phyloP scores from a whole-genome alignment of 2,888 invertebrate genomes.

The Synanthedon tipuliformis region DNA sequence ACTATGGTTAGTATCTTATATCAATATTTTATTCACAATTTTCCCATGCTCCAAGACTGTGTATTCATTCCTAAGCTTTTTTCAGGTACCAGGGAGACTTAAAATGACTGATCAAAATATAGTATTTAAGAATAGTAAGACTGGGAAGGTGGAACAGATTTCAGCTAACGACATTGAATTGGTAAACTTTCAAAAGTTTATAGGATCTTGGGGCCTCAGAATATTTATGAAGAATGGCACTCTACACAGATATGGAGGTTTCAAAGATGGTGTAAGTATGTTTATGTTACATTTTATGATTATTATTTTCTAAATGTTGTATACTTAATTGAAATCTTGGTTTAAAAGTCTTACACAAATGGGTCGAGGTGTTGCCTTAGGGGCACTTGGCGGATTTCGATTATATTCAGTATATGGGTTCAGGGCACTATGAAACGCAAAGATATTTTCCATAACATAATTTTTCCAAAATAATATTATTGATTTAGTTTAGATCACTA shows the following conservation, averaged over 20 bases:
- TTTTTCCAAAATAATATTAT: too few species aligned
- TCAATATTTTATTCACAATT: slow-evolving; percentile 4
- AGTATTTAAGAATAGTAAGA: slow-evolving; percentile 94
- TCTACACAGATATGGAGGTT: slow-evolving; percentile 92
- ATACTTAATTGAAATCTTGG: too few species aligned
- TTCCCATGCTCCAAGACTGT: slow-evolving; percentile 16
- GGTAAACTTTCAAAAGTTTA: slow-evolving; percentile 92
- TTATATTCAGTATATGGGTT: too few species aligned
- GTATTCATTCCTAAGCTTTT: slow-evolving; percentile 3
- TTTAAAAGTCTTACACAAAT: too few species aligned
- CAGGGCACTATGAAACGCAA: too few species aligned
- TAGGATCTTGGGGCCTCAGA: slow-evolving; percentile 90
- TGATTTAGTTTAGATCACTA: too few species aligned
- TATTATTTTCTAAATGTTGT: too few species aligned
- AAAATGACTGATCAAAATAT: slow-evolving; percentile 93
- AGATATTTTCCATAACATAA: too few species aligned
- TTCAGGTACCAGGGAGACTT: slow-evolving; percentile 88
- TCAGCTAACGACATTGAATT: slow-evolving; percentile 86
- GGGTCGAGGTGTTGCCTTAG: too few species aligned
- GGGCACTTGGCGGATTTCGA: too few species aligned
- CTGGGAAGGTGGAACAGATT: slow-evolving; percentile 95
- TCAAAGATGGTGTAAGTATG: slow-evolving; percentile 82
- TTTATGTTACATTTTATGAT: too few species aligned
- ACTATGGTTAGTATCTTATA: slow-evolving; percentile 76
- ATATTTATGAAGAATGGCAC: slow-evolving; percentile 91